Conservation (phyloP, 2,113 vertebrate species). For the Physeter macrocephalus region DNA sequence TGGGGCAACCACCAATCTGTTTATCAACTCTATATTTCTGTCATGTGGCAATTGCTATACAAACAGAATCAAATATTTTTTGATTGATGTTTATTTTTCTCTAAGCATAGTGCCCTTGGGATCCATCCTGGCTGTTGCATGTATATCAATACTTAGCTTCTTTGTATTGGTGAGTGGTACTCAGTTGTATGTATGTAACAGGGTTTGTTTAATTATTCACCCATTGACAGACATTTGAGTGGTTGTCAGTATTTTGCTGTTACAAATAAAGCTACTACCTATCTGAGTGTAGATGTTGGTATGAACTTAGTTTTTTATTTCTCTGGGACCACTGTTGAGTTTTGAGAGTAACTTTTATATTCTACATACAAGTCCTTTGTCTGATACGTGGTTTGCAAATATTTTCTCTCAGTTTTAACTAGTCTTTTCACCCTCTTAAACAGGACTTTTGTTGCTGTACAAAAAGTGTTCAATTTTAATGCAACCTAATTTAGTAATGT, state of each 20-base stretch:
- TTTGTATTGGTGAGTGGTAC: not conserved
- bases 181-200: not conserved
- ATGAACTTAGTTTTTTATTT: not conserved
- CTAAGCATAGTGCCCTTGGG: not conserved
- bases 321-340: not conserved
- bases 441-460: not conserved
- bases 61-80: not conserved
- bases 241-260: not conserved
- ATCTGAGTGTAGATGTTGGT: not conserved
- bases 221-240: not conserved
- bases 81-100: not conserved
- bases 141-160: not conserved
- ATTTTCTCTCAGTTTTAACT: not conserved
- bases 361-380: not conserved
- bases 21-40: not conserved
- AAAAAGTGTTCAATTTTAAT: not conserved
- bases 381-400: not conserved
- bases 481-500: not conserved
- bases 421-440: not conserved
- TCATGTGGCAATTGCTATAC: not conserved
- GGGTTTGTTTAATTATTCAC: not conserved
- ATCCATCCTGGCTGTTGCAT: not conserved
- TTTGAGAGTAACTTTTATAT: not conserved
- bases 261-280: not conserved
- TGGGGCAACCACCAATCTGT: accelerated